Conservation (phyloP, 2,888 invertebrate genomes). For the Gastracanthus pulcherrimus region DNA sequence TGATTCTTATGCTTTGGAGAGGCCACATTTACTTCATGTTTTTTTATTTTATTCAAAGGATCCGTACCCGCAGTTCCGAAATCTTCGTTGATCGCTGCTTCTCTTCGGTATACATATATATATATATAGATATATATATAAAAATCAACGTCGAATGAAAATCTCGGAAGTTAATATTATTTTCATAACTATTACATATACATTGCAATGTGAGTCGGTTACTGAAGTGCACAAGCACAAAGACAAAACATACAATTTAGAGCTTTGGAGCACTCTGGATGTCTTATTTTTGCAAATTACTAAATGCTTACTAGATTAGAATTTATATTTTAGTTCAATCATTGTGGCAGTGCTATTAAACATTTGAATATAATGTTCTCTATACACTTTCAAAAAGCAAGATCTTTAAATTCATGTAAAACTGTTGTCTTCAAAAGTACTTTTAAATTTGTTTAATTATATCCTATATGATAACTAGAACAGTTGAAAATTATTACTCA, state of each 20-base stretch:
- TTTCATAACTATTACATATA: constrained; percentile 27
- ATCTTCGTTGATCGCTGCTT: constrained; percentile 42
- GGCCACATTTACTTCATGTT: constrained; percentile 6
- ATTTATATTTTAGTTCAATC: background rate
- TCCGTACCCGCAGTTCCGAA: constrained; percentile 46
- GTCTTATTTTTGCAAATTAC: background rate
- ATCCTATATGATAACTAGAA: background rate
- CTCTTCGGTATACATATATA: constrained; percentile 23
- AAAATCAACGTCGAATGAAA: constrained; percentile 42
- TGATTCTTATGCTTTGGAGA: constrained; percentile 36
- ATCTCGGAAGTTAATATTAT: constrained; percentile 40
- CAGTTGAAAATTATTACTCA: background rate
- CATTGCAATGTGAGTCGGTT: constrained; percentile 20
- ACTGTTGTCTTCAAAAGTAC: background rate
- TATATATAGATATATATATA: constrained; percentile 31
- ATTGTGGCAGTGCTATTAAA: background rate
- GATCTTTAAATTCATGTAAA: too few species aligned
- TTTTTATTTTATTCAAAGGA: constrained; percentile 24
- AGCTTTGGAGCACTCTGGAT: constrained; percentile 3
- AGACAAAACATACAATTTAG: constrained; percentile 22
- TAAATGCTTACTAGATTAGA: too few species aligned
- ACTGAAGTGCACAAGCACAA: constrained; percentile 27
- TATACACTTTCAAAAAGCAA: too few species aligned
- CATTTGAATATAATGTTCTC: background rate
- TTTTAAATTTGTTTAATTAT: background rate